A percentile compares a stretch with the other conserved stretches of the same genome.
Evolutionary conservation across 2,113 vertebrate species (phyloP).

Genomic region (Alces alces): DNA sequence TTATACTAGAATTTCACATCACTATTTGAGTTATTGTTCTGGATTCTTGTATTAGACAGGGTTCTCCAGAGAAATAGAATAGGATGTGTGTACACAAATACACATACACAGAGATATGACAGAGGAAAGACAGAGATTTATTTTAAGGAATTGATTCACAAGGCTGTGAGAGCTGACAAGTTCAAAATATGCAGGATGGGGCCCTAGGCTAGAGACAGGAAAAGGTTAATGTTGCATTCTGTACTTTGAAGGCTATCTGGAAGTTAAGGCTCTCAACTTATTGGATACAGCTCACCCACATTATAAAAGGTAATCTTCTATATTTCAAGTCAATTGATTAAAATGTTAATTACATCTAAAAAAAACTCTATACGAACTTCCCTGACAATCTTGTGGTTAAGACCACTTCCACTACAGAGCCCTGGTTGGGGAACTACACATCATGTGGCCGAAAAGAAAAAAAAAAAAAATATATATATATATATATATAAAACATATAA

Average conservation of each 20-base stretch:
- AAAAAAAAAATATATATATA: neutral
- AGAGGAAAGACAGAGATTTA: neutral
- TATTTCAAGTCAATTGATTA: neutral
- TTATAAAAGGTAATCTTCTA: neutral
- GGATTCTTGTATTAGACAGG: neutral
- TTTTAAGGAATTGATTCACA: neutral
- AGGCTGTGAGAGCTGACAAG: neutral
- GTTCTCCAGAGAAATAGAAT: neutral
- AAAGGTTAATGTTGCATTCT: neutral
- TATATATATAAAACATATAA: neutral
- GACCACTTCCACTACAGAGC: neutral
- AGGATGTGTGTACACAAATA: neutral
- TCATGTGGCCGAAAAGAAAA: neutral
- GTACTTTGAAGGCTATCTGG: neutral
- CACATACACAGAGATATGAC: neutral
- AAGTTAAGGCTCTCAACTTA: neutral
- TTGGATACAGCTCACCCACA: neutral
- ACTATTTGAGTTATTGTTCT: neutral
- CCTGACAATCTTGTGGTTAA: neutral
- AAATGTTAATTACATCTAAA: neutral
- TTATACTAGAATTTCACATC: neutral
- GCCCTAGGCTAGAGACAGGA: neutral
- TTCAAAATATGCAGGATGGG: neutral
- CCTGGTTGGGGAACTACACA: neutral
- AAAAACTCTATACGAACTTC: neutral